Evolutionary conservation across 2,113 vertebrate genomes (phyloP).

Genomic region (Megaceryle maxima): DNA sequence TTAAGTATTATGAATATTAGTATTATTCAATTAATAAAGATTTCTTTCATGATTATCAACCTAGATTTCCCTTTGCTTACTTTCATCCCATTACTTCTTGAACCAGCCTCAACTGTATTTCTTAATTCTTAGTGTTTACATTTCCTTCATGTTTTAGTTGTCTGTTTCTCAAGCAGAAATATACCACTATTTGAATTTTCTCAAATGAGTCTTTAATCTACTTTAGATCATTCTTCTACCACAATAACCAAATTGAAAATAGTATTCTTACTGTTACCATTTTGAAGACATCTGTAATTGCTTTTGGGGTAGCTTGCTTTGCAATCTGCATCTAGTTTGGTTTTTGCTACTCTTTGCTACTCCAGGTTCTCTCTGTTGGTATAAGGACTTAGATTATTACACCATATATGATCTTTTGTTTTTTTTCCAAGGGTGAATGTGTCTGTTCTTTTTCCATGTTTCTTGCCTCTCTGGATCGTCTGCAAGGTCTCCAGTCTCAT

Average conservation of each 20-base stretch:
- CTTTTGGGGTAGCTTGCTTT: not conserved
- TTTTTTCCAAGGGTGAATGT: not conserved
- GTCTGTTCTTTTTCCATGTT: not conserved
- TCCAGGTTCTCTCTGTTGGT: not conserved
- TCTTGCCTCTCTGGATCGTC: slow-evolving; percentile 29
- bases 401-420: not conserved
- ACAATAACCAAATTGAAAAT: not conserved
- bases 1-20: slow-evolving; percentile 47
- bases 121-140: not conserved
- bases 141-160: not conserved
- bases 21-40: slow-evolving; percentile 28
- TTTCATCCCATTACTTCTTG: slow-evolving; percentile 25
- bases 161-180: not conserved
- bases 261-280: not conserved
- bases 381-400: not conserved
- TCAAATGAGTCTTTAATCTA: not conserved
- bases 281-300: slow-evolving; percentile 17
- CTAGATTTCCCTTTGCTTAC: slow-evolving; percentile 8
- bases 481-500: slow-evolving; percentile 33
- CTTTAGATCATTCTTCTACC: not conserved
- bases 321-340: not conserved
- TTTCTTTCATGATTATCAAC: slow-evolving; percentile 49
- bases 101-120: not conserved
- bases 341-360: not conserved
- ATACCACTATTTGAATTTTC: not conserved